phyloP scores from a whole-genome alignment of 2,888 invertebrate species.

The Drosophila multiciliata region DNA sequence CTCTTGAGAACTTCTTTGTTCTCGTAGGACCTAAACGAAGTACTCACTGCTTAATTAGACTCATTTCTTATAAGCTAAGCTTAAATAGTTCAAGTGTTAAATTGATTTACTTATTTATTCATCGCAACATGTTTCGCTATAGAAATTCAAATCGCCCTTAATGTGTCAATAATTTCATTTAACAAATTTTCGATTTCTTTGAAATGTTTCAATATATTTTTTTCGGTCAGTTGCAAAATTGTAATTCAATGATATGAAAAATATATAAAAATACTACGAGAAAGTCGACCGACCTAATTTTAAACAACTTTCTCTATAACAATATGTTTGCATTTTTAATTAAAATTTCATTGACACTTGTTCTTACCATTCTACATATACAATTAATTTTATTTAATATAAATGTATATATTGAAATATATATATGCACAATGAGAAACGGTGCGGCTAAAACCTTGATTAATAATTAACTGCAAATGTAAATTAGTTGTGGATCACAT shows the following conservation, averaged over 20 bases:
- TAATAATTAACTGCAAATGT: background rate
- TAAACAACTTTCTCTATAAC: slow-evolving; percentile 42
- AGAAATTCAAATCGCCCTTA: background rate
- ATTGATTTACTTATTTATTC: slow-evolving; percentile 13
- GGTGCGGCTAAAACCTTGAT: background rate
- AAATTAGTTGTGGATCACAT: background rate
- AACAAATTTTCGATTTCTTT: background rate
- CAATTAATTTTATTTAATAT: background rate
- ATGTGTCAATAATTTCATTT: background rate
- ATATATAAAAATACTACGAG: slow-evolving; percentile 9
- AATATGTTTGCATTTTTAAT: slow-evolving; percentile 35
- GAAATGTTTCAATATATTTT: background rate
- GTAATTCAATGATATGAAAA: background rate
- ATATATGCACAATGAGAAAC: background rate
- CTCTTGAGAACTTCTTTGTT: background rate
- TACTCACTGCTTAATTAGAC: background rate
- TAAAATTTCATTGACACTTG: background rate
- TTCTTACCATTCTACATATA: background rate
- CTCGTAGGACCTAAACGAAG: background rate
- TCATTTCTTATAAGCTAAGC: slow-evolving; percentile 10
- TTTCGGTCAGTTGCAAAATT: background rate
- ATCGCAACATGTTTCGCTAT: background rate
- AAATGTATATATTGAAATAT: background rate
- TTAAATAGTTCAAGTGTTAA: slow-evolving; percentile 23
- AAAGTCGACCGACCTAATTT: slow-evolving; percentile 28